Evolutionary conservation across 2,888 invertebrate genomes (phyloP), one percentile per base, ranked within the genome.

Genomic region (Glaucopsyche alexis): DNA sequence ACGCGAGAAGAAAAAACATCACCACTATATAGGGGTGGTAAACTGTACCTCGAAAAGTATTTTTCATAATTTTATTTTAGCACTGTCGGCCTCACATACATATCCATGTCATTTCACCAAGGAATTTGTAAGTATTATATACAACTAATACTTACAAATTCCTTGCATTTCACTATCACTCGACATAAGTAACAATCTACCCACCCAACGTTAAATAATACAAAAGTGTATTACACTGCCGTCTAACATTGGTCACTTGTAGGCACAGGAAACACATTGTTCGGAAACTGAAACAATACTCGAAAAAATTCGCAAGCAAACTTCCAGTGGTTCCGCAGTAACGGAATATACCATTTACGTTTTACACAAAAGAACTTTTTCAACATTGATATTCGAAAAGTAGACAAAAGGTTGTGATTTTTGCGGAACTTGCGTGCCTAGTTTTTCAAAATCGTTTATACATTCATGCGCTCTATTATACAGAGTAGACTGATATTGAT

Each of bases 271-370:
- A 65, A 40, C 38, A 65, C 29, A 69, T 69, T 69, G 69, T 69
- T 69, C 47, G 47, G 13, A 69, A 69, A 47, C 69, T 69, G 69
- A 69, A 69, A 69, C 45, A 69, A 47, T 69, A 19, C 47, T 47
- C 47, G 49, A 29, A 69, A 69, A 69, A 65, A 65, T 38, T 69
- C 47, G 47, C 69, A 13, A 69, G 69, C 45, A 29, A 29, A 69
- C 19, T 47, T 69, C 47, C 45, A 69, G 60, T 60, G 60, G 60
- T 60, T 13, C 11, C 29, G 60, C 69, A 29, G 49, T 69, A 69
- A 69, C 69, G 47, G 49, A 49, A 49, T 69, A 45, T 69, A 69
- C 69, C 47, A 49, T 69, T 69, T 69, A 69, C 47, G 69, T 69
- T 69, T 9, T 47, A 69, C 19, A 67, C 67, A 69, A 69, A 69